phyloP scores from a whole-genome alignment of 2,113 vertebrate genomes.

The Reinhardtius hippoglossoides region DNA sequence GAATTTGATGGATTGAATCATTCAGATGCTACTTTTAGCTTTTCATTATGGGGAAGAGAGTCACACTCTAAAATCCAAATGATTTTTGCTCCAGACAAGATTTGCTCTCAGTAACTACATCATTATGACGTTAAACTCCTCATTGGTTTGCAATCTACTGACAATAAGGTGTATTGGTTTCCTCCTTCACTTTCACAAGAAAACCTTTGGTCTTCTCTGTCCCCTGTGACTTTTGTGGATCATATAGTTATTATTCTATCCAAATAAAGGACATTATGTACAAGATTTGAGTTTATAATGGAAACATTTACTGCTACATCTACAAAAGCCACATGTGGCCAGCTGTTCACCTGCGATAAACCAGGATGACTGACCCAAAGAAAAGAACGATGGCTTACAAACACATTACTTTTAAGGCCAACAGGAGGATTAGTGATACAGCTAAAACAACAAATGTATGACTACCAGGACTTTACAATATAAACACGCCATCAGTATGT shows the following conservation, averaged over 20 bases:
- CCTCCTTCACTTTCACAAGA: no score
- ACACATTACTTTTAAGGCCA: background rate
- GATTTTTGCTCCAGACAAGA: conserved; percentile 4
- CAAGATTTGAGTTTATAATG: background rate
- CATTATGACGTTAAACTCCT: conserved; percentile 12
- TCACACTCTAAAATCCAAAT: background rate
- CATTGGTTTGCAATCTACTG: conserved; percentile 4
- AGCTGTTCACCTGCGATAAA: no score
- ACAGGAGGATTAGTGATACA: background rate
- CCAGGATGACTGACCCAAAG: no score
- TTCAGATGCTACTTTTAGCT: background rate
- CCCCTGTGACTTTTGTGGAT: background rate
- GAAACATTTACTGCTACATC: no score
- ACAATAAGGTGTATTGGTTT: background rate
- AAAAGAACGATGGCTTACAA: no score
- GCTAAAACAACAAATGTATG: background rate
- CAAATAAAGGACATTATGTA: no score
- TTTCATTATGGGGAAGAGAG: background rate
- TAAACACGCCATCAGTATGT: background rate
- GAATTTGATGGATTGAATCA: background rate
- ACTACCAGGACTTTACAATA: background rate
- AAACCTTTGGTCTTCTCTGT: no score
- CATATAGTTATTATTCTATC: background rate
- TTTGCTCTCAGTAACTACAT: conserved; percentile 27
- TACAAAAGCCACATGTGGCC: no score